Evolutionary conservation across 2,113 vertebrate species (phyloP).

Genomic region (Platichthys stellatus): DNA sequence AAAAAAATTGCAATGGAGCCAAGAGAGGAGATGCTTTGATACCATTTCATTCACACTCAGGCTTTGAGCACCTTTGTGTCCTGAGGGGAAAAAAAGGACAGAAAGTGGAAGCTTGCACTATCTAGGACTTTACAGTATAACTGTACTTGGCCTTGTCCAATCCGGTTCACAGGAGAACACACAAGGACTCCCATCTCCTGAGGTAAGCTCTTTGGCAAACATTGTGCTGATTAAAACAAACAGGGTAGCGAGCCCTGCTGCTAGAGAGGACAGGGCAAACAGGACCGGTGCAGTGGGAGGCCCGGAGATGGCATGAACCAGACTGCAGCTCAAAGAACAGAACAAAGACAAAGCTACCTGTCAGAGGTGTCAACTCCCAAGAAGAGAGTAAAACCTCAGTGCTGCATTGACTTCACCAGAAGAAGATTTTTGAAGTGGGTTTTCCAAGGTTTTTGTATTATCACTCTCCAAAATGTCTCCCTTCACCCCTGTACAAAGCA

Average conservation of each 20-base stretch:
- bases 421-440: background rate
- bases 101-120: background rate
- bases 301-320: slow-evolving; percentile 54
- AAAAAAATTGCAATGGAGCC: too few species aligned
- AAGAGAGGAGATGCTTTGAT: background rate
- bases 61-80: background rate
- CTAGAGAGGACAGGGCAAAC: slow-evolving; percentile 72
- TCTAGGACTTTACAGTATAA: background rate
- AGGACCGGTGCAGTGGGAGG: slow-evolving; percentile 59
- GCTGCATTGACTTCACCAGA: background rate
- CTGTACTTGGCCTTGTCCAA: slow-evolving; percentile 48
- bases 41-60: background rate
- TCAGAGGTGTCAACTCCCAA: slow-evolving; percentile 11
- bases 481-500: background rate
- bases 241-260: slow-evolving; percentile 63
- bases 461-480: background rate
- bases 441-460: background rate
- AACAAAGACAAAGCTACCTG: slow-evolving; percentile 47
- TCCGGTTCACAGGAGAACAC: slow-evolving; percentile 50
- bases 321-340: slow-evolving; percentile 20
- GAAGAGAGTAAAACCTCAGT: background rate
- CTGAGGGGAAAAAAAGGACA: background rate
- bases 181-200: slow-evolving; percentile 73
- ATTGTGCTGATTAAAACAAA: slow-evolving; percentile 82
- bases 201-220: slow-evolving; percentile 79